Conservation (phyloP, 2,113 vertebrate species). For the Poecile atricapillus region DNA sequence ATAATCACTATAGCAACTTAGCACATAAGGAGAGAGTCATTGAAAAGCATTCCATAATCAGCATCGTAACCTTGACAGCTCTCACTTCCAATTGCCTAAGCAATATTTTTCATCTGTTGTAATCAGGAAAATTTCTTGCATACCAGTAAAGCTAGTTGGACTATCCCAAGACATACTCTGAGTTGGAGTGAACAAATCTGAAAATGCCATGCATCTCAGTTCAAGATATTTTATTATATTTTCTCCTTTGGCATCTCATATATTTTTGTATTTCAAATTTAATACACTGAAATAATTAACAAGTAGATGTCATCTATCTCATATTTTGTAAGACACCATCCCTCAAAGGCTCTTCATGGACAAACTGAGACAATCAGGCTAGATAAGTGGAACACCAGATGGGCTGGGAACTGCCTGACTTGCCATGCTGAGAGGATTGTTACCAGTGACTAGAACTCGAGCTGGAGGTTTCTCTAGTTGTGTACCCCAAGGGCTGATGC, state of each 20-base stretch:
- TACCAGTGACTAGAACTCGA: neutral
- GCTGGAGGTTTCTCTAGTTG: neutral
- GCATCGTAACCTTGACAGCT: constrained; percentile 18
- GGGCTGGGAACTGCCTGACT: neutral
- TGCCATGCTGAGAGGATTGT: neutral
- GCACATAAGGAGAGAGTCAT: constrained; percentile 19
- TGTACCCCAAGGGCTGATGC: neutral
- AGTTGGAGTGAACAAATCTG: neutral
- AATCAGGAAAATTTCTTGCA: constrained; percentile 15
- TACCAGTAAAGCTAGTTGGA: neutral
- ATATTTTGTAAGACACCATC: neutral
- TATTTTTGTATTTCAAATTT: neutral
- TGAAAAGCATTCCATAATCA: constrained; percentile 50
- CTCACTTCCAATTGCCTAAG: constrained; percentile 26
- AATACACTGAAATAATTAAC: neutral
- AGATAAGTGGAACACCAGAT: neutral
- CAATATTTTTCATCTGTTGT: constrained; percentile 35
- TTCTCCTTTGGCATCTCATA: neutral
- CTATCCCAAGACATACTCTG: neutral
- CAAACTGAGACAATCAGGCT: neutral
- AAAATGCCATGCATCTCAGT: neutral
- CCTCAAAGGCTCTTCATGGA: neutral
- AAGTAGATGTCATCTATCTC: neutral
- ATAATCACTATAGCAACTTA: constrained; percentile 60
- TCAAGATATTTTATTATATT: neutral